Percentiles rank a stretch among this genome's conserved stretches.
These are phyloP conservation scores for Prionchulus punctatus DNA, from an alignment of 2,888 invertebrate species.

Conservation along the genomic window DNA sequence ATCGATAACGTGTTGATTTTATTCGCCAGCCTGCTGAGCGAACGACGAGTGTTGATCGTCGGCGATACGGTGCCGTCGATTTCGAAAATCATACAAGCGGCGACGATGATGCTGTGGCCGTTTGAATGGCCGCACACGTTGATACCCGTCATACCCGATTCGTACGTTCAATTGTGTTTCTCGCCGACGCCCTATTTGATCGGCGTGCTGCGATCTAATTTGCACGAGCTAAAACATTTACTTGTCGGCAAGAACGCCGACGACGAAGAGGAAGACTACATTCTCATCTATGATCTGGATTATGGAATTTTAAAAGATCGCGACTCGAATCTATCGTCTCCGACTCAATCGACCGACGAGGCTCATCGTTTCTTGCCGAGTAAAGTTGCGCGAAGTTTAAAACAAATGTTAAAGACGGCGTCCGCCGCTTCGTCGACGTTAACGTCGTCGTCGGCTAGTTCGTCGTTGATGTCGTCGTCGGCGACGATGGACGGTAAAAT, in stretches of 20 bases:
- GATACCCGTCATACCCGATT: slow-evolving; percentile 54
- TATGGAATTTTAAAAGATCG: slow-evolving; percentile 4
- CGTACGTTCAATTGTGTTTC: slow-evolving; percentile 47
- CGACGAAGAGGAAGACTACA: slow-evolving; percentile 8
- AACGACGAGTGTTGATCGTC: slow-evolving; percentile 8
- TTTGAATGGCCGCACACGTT: slow-evolving; percentile 70
- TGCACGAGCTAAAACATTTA: slow-evolving; percentile 5
- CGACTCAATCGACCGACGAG: neutral
- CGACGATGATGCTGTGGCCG: slow-evolving; percentile 58
- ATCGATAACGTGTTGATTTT: slow-evolving; percentile 2
- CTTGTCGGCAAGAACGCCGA: neutral
- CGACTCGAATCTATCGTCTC: neutral
- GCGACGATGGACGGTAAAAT: slow-evolving; percentile 53
- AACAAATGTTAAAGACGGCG: neutral
- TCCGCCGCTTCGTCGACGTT: too few relatives aligned
- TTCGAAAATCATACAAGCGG: neutral
- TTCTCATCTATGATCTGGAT: slow-evolving; percentile 10
- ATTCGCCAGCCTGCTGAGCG: slow-evolving; percentile 8
- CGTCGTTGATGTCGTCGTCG: neutral
- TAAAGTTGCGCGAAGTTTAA: neutral
- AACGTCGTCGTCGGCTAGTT: neutral
- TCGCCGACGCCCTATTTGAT: slow-evolving; percentile 62
- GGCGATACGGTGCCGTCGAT: neutral
- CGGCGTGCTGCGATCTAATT: slow-evolving; percentile 36
- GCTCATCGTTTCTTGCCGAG: neutral